A percentile compares a stretch with the other conserved stretches of the same genome.
phyloP scores from a whole-genome alignment of 2,888 invertebrate species.

The Mythimna vitellina region DNA sequence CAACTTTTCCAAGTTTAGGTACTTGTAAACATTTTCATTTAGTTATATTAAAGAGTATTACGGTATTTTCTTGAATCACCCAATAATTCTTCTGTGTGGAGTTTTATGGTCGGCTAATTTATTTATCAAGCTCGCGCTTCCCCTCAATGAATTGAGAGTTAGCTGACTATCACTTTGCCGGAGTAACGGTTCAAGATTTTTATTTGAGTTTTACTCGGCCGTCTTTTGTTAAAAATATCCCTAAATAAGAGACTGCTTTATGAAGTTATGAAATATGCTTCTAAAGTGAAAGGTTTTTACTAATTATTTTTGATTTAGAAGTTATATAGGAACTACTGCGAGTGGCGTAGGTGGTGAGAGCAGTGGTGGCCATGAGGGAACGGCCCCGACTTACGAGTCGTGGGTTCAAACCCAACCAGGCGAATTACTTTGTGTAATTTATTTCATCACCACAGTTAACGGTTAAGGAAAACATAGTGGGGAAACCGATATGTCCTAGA shows the following conservation, averaged over 20 bases:
- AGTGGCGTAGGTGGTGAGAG: no score
- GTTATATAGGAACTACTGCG: no score
- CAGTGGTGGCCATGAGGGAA: no score
- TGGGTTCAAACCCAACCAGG: no score
- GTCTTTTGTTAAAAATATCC: conserved; percentile 36
- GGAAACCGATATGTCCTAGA: no score
- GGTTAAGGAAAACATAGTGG: no score
- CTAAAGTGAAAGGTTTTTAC: not conserved
- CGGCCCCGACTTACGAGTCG: no score
- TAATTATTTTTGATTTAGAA: not conserved
- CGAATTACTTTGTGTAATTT: no score
- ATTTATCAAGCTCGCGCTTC: conserved; percentile 56
- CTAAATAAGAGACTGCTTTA: conserved; percentile 11
- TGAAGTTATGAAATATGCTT: conserved; percentile 9
- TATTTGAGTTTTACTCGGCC: conserved; percentile 34
- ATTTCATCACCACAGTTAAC: no score
- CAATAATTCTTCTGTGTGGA: conserved; percentile 55
- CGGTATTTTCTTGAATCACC: conserved; percentile 41
- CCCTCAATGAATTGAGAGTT: conserved; percentile 56
- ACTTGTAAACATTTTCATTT: conserved; percentile 47
- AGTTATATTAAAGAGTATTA: conserved; percentile 48
- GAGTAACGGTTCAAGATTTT: conserved; percentile 40
- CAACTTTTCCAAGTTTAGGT: conserved; percentile 14
- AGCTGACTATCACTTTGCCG: conserved; percentile 50
- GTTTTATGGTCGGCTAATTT: conserved; percentile 54